A percentile compares a stretch with the other conserved stretches of the same genome.
Conservation (phyloP, 2,888 invertebrate species). For the Eristalinus sepulchralis region DNA sequence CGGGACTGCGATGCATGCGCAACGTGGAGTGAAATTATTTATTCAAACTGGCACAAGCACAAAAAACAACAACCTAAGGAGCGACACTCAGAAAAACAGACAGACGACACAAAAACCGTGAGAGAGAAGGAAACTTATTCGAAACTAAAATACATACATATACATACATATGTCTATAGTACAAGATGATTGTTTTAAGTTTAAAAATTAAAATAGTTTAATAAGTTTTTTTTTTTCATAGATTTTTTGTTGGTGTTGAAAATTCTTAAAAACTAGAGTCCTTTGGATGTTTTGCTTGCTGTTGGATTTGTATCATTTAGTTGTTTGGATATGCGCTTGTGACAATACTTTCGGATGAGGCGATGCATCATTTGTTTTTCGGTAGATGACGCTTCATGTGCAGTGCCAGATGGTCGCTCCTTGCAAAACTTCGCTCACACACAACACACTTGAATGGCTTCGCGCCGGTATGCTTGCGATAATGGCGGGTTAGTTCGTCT, state of each 20-base stretch:
- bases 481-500: conserved; percentile 97
- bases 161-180: conserved; percentile 48
- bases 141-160: conserved; percentile 18
- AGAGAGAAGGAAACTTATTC: conserved; percentile 21
- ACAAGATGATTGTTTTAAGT: conserved; percentile 8
- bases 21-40: conserved; percentile 25
- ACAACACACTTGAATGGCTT: conserved; percentile 98
- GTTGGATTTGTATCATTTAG: conserved; percentile 55
- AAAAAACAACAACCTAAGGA: conserved; percentile 49
- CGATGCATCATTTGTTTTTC: conserved; percentile 83
- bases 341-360: conserved; percentile 42
- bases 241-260: conserved; percentile 24
- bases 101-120: conserved; percentile 13
- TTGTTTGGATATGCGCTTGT: conserved; percentile 44
- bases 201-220: neutral
- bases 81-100: neutral
- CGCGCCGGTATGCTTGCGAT: conserved; percentile 97
- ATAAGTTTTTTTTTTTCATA: conserved; percentile 34
- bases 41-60: conserved; percentile 66
- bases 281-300: conserved; percentile 70
- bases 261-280: conserved; percentile 66
- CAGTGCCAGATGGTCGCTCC: conserved; percentile 96
- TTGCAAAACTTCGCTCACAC: conserved; percentile 96
- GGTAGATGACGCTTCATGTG: conserved; percentile 98
- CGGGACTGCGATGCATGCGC: conserved; percentile 5